Evolutionary conservation across 1,140 invertebrate genomes (phyloP), one percentile per base, ranked within the genome.

Genomic region (Drosophila tristis): DNA sequence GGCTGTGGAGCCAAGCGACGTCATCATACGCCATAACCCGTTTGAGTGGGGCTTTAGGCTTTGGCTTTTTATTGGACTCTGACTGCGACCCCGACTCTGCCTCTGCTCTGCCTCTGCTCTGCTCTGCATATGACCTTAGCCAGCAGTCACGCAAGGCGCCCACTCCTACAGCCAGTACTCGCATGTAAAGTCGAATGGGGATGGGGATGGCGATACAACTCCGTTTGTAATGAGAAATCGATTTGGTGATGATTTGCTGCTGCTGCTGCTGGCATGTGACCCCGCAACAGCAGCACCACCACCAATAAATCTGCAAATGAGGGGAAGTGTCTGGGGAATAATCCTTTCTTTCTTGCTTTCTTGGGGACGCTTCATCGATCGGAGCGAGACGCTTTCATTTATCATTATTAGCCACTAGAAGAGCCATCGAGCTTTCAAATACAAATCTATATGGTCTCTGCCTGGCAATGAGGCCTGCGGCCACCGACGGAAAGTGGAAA

Each of bases 401-500:
- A 87, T 85, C 80, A 87, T 59, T 74, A 78, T 81, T 60, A 68
- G 53, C 57, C 67, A 80, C 54, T 64, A 67, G 51, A 58, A 62
- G 20, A 44, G 42, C 11, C 29, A 23, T 8, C 29, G 29, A 31
- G 29, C 29, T 31, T 31, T 31, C 6, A 31, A 31, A 13, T 5
- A 15, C 9, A 13, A 39, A 39, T 11, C 8, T 9, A 31, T 31
- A 9, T 8, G 8, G 8, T 9, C 11, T 11, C 9, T 1, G 31
- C 9, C 9, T 11, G 35, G 35, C 13, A 39, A 39, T 39, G 35
- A 13, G 35, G 35, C 35, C 11, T 39, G 4, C 4, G 35, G 35
- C 35, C 35, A 13, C 35, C 35, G 35, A 54, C 39, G 51, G 55
- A 44, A 23, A 25, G 42, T 29, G 65, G 43, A 63, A 44, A 42